A percentile compares a stretch with the other conserved stretches of the same genome.
Evolutionary conservation across 2,888 invertebrate genomes (phyloP).

Genomic region (Mythimna vitellina): DNA sequence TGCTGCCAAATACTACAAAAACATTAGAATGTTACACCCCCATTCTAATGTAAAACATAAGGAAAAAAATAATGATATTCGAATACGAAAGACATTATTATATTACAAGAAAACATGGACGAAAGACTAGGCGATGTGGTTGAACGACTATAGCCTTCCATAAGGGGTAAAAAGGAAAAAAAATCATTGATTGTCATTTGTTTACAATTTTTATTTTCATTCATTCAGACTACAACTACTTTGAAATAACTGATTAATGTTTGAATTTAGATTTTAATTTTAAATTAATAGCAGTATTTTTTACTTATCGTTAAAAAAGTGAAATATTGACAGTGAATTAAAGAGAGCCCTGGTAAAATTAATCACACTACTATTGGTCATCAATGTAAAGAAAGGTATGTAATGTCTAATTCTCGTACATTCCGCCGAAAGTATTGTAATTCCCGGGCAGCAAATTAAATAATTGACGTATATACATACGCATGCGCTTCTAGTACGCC

Average conservation of each 20-base stretch:
- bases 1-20: too few species aligned
- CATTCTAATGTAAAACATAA: too few species aligned
- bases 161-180: too few species aligned
- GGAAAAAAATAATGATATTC: too few species aligned
- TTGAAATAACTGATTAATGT: background rate
- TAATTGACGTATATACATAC: conserved; percentile 79
- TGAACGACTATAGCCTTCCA: too few species aligned
- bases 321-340: background rate
- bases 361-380: background rate
- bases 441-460: conserved; percentile 78
- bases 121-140: too few species aligned
- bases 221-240: background rate
- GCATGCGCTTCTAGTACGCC: conserved; percentile 79
- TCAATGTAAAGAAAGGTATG: background rate
- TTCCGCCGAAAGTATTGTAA: conserved; percentile 43
- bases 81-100: too few species aligned
- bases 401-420: background rate
- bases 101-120: too few species aligned
- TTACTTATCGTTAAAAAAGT: background rate
- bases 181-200: background rate
- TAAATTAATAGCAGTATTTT: background rate
- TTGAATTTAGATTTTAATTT: background rate
- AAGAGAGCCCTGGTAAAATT: background rate
- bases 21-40: too few species aligned
- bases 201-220: background rate